These are phyloP conservation scores for Eulemur coronatus DNA, from an alignment of 2,797 vertebrate genomes.

Conservation along the genomic window DNA sequence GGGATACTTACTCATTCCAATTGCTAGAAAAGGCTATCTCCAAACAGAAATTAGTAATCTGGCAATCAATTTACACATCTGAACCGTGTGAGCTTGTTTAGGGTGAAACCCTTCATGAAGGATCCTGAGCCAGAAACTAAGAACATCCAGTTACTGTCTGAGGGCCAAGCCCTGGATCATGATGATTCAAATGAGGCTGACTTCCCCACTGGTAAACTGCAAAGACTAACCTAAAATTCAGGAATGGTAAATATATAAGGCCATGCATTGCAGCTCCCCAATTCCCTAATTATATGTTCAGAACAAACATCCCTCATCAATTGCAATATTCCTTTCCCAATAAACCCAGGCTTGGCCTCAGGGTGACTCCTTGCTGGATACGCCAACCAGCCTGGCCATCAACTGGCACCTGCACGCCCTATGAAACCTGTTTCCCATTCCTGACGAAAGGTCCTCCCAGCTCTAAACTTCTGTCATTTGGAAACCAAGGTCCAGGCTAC, in stretches of 20 bases:
- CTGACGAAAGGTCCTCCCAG: neutral
- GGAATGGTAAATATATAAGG: neutral
- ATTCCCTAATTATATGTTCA: neutral
- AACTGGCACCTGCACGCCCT: neutral
- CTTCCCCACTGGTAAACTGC: neutral
- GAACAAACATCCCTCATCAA: neutral
- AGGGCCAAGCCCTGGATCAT: neutral
- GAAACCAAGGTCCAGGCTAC: neutral
- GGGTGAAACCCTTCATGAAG: neutral
- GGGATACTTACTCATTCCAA: neutral
- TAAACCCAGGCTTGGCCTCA: neutral
- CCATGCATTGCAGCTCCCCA: neutral
- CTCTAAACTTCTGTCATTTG: neutral
- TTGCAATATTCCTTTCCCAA: neutral
- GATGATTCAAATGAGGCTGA: neutral
- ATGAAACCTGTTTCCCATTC: neutral
- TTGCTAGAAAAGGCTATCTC: neutral
- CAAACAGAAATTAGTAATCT: conserved; percentile 15
- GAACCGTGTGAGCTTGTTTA: neutral
- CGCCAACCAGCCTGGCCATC: neutral
- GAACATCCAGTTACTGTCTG: neutral
- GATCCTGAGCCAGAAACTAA: neutral
- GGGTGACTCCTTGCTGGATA: neutral
- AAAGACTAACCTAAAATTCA: neutral
- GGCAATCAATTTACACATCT: neutral